Evolutionary conservation across 2,113 vertebrate species (phyloP).

Genomic region (Oxyruncus cristatus): DNA sequence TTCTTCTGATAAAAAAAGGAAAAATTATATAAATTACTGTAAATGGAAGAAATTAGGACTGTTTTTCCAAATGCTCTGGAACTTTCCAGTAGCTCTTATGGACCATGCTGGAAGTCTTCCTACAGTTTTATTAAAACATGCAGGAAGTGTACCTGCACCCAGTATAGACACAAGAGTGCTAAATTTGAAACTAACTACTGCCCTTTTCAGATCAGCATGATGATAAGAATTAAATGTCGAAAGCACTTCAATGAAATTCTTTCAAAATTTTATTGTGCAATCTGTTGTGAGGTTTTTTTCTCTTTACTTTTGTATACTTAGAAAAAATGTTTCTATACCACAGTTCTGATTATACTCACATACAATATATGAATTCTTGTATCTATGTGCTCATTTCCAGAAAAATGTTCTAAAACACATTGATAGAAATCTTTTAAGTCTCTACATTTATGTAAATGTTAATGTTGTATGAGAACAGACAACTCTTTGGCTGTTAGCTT

Average conservation of each 20-base stretch:
- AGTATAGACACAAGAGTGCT: not conserved
- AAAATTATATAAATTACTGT: not conserved
- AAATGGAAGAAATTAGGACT: not conserved
- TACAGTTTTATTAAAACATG: not conserved
- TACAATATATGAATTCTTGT: not conserved
- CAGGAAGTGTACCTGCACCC: not conserved
- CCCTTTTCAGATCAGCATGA: not conserved
- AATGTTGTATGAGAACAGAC: not conserved
- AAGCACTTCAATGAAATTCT: not conserved
- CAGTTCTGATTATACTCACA: not conserved
- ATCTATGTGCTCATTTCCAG: not conserved
- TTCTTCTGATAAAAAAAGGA: not conserved
- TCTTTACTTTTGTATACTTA: not conserved
- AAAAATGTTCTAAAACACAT: slow-evolving; percentile 29
- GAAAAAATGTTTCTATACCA: not conserved
- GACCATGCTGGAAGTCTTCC: not conserved
- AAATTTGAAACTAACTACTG: not conserved
- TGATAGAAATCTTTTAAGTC: slow-evolving; percentile 10
- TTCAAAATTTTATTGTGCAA: not conserved
- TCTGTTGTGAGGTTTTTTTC: not conserved
- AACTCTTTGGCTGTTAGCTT: not conserved
- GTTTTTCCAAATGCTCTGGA: not conserved
- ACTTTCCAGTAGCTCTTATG: not conserved
- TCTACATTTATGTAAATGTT: not conserved
- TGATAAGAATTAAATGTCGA: not conserved